Evolutionary conservation across 1,140 invertebrate genomes (phyloP), one percentile per base, ranked within the genome.

Genomic region (Ostrea edulis): DNA sequence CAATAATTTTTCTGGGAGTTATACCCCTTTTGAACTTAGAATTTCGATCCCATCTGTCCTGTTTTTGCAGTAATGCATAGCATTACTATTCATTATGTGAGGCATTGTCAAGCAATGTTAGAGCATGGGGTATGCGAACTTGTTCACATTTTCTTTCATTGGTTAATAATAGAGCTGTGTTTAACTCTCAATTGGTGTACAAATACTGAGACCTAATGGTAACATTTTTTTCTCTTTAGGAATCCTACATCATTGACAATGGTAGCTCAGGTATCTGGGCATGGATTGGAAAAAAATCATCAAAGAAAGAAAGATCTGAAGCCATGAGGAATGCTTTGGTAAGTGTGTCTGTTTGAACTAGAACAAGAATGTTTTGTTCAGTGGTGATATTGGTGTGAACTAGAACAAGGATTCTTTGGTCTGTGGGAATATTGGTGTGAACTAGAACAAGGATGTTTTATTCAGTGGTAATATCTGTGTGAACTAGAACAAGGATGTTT

Each of bases 211-310:
- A 1, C 2, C n/a, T 62, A 62, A 20, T 17, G 7, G 17, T 7
- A 62, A 58, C 17, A 14, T 62, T 58, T 12, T 58, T 62, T 62
- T 17, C 17, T 14, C 14, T 29, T 29, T 93, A 97, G 97, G 97
- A 97, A 90, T 97, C 97, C 0, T 99, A 97, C 94, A 97, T 99
- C 86, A 95, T 99, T 53, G 98, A 99, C 93, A 97, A 97, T 91
- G 97, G 97, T n/a, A 95, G 95, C 11, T 89, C 91, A 53, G 98
- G 98, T 0, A 97, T 99, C 87, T 99, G 98, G 98, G 97, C 98
- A 2, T 99, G 98, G 98, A 97, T 98, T 9, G 98, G 98, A 0
- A 96, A 96, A 93, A 95, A 96, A 90, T 96, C 97, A 62, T 96
- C 95, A 82, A 95, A 95, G 55, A 97, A 96, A 90, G 97, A 97